Evolutionary conservation across 2,797 vertebrate species (phyloP).

Genomic region (Falco biarmicus): DNA sequence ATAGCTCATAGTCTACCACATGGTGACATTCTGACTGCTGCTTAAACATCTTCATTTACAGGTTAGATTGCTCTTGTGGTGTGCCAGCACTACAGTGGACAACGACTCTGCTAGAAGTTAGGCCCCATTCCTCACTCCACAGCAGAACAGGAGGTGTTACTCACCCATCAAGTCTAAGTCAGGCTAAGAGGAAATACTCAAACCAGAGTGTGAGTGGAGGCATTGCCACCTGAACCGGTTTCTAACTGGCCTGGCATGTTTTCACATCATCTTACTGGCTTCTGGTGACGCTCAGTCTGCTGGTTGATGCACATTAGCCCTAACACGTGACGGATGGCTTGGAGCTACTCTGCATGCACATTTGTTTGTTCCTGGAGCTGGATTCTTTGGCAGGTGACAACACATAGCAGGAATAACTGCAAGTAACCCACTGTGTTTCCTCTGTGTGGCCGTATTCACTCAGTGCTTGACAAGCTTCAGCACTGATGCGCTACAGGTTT

Average conservation of each 20-base stretch:
- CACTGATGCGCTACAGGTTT: background rate
- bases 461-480: rapidly evolving
- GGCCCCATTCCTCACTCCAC: rapidly evolving
- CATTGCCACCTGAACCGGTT: background rate
- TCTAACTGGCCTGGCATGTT: background rate
- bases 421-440: background rate
- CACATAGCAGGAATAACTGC: background rate
- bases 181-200: background rate
- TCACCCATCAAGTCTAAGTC: background rate
- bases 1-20: background rate
- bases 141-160: background rate
- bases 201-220: rapidly evolving
- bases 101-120: background rate
- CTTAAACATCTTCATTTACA: background rate
- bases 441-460: background rate
- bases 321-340: background rate
- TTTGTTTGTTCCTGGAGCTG: background rate
- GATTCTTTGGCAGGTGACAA: background rate
- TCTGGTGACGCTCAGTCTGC: background rate
- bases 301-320: background rate
- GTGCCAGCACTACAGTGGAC: rapidly evolving
- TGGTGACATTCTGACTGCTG: background rate
- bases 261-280: background rate
- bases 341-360: background rate
- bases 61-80: background rate